Percentiles rank a stretch among this genome's conserved stretches.
These are phyloP conservation scores for Venusia cambrica DNA, from an alignment of 2,888 invertebrate genomes.

Conservation along the genomic window DNA sequence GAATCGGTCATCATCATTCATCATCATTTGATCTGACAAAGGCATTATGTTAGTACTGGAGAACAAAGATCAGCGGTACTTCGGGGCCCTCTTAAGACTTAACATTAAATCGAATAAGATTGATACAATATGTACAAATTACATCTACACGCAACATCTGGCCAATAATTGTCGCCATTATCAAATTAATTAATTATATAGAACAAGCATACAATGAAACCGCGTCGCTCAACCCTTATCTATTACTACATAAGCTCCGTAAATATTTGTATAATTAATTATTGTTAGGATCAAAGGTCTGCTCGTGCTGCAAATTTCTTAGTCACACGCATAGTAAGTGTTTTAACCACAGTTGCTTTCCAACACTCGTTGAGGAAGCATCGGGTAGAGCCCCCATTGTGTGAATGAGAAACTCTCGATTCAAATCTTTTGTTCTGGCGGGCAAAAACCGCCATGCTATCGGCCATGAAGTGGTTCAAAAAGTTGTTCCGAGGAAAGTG, in stretches of 20 bases:
- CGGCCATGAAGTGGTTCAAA: slow-evolving; percentile 84
- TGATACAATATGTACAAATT: slow-evolving; percentile 26
- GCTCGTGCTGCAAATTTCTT: slow-evolving; percentile 62
- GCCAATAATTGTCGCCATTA: slow-evolving; percentile 37
- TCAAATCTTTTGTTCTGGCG: slow-evolving; percentile 82
- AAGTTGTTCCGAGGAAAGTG: slow-evolving; percentile 80
- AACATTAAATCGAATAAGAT: slow-evolving; percentile 36
- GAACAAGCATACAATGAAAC: slow-evolving; percentile 61
- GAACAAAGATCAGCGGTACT: no score
- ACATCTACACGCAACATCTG: slow-evolving; percentile 32
- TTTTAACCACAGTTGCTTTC: slow-evolving; percentile 45
- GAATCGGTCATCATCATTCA: no score
- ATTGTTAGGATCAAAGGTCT: slow-evolving; percentile 71
- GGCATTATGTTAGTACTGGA: no score
- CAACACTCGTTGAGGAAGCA: slow-evolving; percentile 41
- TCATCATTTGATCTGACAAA: no score
- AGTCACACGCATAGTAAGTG: slow-evolving; percentile 35
- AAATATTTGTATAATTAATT: slow-evolving; percentile 60
- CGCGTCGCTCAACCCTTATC: slow-evolving; percentile 61
- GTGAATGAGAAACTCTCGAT: slow-evolving; percentile 82
- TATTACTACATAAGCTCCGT: slow-evolving; percentile 54
- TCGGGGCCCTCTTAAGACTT: no score
- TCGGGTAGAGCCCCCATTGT: slow-evolving; percentile 39
- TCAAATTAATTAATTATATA: slow-evolving; percentile 59
- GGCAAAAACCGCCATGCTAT: slow-evolving; percentile 82